Base-by-base conservation (phyloP, 2,888 invertebrate species). In the Nasonovia ribisnigri region DNA sequence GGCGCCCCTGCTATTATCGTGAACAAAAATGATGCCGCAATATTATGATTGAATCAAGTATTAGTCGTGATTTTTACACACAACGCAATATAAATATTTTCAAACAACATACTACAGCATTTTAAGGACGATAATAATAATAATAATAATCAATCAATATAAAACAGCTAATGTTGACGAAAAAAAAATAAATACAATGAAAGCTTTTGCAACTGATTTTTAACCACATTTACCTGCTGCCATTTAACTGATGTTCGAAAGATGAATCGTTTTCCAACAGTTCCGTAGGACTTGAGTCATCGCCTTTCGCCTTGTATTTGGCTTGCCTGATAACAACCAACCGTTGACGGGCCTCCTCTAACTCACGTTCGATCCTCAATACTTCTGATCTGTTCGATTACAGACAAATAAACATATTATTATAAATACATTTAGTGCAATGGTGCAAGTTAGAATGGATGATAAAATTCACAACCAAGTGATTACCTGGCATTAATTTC, bases 311-410 rank as follows among this genome's bases (percentile, higher is more conserved):
- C 95, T 97, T 97, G 96, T 99, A 99, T 95, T 99, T 98, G 60
- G 99, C 99, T 95, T 99, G 98, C 16, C 99, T 97, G 95, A 99
- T 98, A 88, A 98, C 98, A 1, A 98, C 98, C 93, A 99, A 96
- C 93, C 98, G 97, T 77, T 98, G 98, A 90, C 99, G 97, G 0
- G 99, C 99, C 95, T 98, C 98, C 95, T 98, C 98, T 94, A 99
- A 96, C 96, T 99, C 98, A 95, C 98, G 97, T 96, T 99, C 99
- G 95, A 99, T 99, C 95, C 98, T 97, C 94, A 99, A 96, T 2
- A 99, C 99, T 95, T 98, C 98, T 0, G 98, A 98, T 94, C 97
- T 97, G 95, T 43, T 60, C 3, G 43, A 77, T 36, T 36, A 36
- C 20, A 77, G 20, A 77, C 20, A 88, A 48, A 43, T 16, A 29